Conservation (phyloP, 2,888 invertebrate genomes). For the Lucinisca nassula region DNA sequence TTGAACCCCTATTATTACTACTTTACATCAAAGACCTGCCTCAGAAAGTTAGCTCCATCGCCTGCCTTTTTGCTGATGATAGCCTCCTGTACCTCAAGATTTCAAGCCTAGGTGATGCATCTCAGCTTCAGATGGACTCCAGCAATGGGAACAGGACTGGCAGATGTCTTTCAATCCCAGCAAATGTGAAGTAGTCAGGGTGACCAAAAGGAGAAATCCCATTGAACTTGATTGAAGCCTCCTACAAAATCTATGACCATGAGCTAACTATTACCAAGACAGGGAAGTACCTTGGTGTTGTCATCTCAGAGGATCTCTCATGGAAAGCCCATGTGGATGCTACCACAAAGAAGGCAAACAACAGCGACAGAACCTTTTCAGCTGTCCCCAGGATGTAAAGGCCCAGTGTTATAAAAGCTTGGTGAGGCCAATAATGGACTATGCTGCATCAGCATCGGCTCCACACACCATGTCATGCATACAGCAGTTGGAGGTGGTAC, state of each 20-base stretch:
- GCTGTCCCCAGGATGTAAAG: constrained; percentile 11
- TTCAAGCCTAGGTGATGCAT: too few relatives aligned
- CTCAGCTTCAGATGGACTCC: not conserved
- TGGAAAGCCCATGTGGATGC: too few relatives aligned
- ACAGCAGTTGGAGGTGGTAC: constrained; percentile 15
- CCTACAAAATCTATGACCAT: not conserved
- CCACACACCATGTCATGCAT: constrained; percentile 18
- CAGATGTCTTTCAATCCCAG: not conserved
- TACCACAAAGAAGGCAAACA: not conserved
- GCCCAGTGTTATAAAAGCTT: constrained; percentile 6
- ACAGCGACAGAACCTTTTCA: not conserved
- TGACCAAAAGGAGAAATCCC: not conserved
- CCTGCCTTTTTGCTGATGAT: not conserved
- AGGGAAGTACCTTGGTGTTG: too few relatives aligned
- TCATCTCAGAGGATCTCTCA: too few relatives aligned
- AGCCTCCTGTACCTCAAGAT: not conserved
- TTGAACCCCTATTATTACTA: not conserved
- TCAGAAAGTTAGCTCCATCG: not conserved
- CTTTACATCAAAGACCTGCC: not conserved
- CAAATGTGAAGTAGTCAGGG: not conserved
- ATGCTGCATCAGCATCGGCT: not conserved
- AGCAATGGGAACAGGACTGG: not conserved
- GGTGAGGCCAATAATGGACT: not conserved
- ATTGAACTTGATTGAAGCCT: not conserved
- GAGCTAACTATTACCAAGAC: not conserved